phyloP scores from a whole-genome alignment of 2,888 invertebrate genomes.

The Blera fallax region DNA sequence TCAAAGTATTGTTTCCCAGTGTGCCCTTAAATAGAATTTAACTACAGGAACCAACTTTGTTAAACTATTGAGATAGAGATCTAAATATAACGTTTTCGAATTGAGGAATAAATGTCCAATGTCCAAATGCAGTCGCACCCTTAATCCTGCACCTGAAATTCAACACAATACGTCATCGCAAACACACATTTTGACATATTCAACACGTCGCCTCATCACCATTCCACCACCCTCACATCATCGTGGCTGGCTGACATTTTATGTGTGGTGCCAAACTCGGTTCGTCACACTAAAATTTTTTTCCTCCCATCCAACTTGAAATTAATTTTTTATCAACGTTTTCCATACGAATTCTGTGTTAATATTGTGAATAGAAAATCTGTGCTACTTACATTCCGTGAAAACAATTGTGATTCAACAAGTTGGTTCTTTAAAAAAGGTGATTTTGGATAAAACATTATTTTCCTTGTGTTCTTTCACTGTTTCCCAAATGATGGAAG shows the following conservation, averaged over 20 bases:
- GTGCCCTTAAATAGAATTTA: too few relatives aligned
- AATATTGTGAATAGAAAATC: conserved; percentile 38
- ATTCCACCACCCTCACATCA: conserved; percentile 66
- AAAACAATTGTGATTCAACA: conserved; percentile 79
- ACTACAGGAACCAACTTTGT: too few relatives aligned
- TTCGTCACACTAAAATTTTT: conserved; percentile 59
- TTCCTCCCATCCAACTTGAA: conserved; percentile 36
- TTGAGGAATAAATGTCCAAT: too few relatives aligned
- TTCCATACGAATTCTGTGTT: conserved; percentile 36
- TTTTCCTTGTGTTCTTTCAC: conserved; percentile 43
- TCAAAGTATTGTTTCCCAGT: too few relatives aligned
- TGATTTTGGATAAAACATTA: conserved; percentile 80
- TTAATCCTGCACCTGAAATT: not conserved
- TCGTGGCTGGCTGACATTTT: conserved; percentile 66
- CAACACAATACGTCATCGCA: conserved; percentile 68
- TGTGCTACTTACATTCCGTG: conserved; percentile 79
- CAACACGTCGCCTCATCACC: conserved; percentile 69
- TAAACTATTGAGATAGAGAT: too few relatives aligned
- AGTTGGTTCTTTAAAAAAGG: conserved; percentile 79
- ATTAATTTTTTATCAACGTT: conserved; percentile 45
- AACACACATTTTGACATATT: conserved; percentile 60
- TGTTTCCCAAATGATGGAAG: conserved; percentile 18
- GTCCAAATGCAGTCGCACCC: conserved; percentile 21
- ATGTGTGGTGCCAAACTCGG: conserved; percentile 51
- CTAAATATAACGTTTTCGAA: too few relatives aligned